Percentiles rank a stretch among this genome's conserved stretches.
Evolutionary conservation across 2,113 vertebrate species (phyloP).

Genomic region (Cyanoramphus novaezelandiae): DNA sequence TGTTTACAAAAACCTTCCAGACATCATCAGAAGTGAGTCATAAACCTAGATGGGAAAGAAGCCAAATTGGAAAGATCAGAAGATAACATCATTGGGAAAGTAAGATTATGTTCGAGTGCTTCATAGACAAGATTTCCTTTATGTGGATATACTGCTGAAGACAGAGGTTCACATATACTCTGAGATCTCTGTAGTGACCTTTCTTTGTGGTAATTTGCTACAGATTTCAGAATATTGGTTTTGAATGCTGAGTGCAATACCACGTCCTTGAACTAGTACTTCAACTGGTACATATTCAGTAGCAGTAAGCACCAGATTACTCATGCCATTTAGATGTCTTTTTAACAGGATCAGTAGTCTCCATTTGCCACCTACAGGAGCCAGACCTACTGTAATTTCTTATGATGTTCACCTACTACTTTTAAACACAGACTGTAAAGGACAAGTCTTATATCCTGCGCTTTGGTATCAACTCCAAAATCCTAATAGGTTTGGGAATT

Average conservation of each 20-base stretch:
- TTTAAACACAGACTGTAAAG: background rate
- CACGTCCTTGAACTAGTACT: background rate
- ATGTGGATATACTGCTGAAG: background rate
- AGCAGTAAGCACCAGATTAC: background rate
- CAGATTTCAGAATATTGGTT: background rate
- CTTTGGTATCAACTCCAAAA: background rate
- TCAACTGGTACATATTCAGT: background rate
- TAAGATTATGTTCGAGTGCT: background rate
- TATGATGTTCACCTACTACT: background rate
- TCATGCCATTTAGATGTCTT: background rate
- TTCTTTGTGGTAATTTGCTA: background rate
- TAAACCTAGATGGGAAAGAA: background rate
- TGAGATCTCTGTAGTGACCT: background rate
- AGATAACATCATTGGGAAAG: background rate
- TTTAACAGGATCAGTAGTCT: background rate
- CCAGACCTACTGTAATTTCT: background rate
- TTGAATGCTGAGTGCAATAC: background rate
- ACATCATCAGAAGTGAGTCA: background rate
- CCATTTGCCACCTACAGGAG: background rate
- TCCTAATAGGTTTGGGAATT: background rate
- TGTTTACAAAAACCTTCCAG: background rate
- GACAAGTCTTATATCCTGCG: background rate
- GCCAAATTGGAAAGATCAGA: constrained; percentile 2
- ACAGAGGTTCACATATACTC: background rate
- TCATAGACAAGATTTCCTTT: background rate